phyloP scores from a whole-genome alignment of 2,888 invertebrate species.

The Drosophila subquinaria region DNA sequence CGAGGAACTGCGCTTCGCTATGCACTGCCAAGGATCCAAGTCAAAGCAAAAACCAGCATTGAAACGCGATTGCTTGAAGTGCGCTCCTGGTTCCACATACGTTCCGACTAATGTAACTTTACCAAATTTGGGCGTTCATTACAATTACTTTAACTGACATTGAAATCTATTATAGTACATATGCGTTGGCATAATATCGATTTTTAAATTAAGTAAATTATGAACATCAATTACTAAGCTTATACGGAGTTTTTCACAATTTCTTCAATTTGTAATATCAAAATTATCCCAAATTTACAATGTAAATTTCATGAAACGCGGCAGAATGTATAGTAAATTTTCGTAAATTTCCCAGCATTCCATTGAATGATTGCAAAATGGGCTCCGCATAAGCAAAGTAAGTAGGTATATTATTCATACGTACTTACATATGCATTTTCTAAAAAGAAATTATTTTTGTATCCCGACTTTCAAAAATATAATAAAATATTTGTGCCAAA shows the following conservation, averaged over 20 bases:
- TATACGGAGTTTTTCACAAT: neutral
- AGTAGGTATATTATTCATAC: neutral
- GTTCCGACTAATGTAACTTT: conserved; percentile 87
- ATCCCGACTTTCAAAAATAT: conserved; percentile 20
- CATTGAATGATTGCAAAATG: neutral
- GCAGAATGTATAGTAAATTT: too few species aligned
- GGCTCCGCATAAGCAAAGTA: neutral
- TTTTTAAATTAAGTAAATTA: conserved; percentile 5
- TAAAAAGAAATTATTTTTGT: conserved; percentile 22
- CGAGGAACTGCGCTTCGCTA: conserved; percentile 95
- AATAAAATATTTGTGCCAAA: conserved; percentile 17
- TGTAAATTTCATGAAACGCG: too few species aligned
- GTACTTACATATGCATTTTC: conserved; percentile 4
- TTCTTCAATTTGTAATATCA: neutral
- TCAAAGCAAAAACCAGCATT: conserved; percentile 93
- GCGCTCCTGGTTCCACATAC: conserved; percentile 90
- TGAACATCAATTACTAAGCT: neutral
- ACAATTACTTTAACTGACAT: conserved; percentile 84
- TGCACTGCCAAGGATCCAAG: conserved; percentile 92
- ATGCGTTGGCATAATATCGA: neutral
- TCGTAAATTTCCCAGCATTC: too few species aligned
- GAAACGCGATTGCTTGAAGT: conserved; percentile 91
- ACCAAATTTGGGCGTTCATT: conserved; percentile 81
- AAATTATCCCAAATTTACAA: too few species aligned
- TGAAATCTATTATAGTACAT: conserved; percentile 2